These are phyloP conservation scores for Apodemus sylvaticus DNA, from an alignment of 2,113 vertebrate species.

Conservation along the genomic window DNA sequence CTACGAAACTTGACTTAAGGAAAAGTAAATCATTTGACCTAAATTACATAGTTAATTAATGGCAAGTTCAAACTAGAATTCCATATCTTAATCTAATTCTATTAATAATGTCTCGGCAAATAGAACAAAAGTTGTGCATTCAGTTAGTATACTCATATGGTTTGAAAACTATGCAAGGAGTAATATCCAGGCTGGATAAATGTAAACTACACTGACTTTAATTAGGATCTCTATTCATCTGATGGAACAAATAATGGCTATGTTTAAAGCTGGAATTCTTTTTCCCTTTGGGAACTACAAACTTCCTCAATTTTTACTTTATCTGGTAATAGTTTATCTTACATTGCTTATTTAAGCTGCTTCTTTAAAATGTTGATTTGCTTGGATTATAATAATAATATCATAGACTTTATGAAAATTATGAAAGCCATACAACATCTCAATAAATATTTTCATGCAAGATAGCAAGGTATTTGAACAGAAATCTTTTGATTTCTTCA, in stretches of 20 bases:
- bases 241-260: neutral
- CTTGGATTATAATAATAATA: constrained; percentile 45
- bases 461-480: neutral
- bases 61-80: constrained; percentile 28
- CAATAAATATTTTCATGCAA: constrained; percentile 54
- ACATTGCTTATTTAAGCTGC: constrained; percentile 27
- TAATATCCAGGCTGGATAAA: neutral
- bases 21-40: constrained; percentile 46
- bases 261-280: neutral
- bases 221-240: neutral
- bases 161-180: constrained; percentile 5
- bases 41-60: constrained; percentile 51
- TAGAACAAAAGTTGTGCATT: constrained; percentile 31
- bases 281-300: constrained; percentile 8
- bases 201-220: neutral
- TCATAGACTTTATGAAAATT: neutral
- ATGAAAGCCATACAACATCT: neutral
- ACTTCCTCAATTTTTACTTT: neutral
- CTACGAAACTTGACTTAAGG: constrained; percentile 10
- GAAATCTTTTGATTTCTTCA: neutral
- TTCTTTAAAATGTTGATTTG: constrained; percentile 44
- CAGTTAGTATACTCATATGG: constrained; percentile 10
- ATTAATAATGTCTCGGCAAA: constrained; percentile 51
- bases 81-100: constrained; percentile 54
- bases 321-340: neutral